A percentile compares a stretch with the other conserved stretches of the same genome.
phyloP scores from a whole-genome alignment of 2,113 vertebrate genomes.

The Myrmecobius fasciatus region DNA sequence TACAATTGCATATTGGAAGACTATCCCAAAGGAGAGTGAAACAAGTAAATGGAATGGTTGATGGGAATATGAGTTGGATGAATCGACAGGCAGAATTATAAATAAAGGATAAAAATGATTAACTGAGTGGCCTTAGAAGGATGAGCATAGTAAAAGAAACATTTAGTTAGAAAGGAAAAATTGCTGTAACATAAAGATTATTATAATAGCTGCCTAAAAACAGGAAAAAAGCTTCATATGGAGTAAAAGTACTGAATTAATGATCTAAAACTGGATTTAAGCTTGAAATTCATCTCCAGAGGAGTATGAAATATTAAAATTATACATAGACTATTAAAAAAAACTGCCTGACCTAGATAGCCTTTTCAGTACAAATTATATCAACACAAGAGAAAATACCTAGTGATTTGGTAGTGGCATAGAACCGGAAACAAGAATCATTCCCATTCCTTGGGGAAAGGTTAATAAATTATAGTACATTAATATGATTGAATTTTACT shows the following conservation, averaged over 20 bases:
- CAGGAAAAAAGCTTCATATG: not conserved
- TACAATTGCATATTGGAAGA: not conserved
- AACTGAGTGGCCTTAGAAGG: not conserved
- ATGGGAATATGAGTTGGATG: not conserved
- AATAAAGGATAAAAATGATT: not conserved
- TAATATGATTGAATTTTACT: not conserved
- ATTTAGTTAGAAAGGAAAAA: constrained; percentile 13
- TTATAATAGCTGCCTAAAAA: constrained; percentile 25
- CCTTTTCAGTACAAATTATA: not conserved
- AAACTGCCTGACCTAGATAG: not conserved
- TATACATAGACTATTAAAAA: constrained; percentile 17
- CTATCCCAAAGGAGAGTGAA: not conserved
- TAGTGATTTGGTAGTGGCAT: not conserved
- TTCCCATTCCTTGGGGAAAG: not conserved
- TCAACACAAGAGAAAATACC: constrained; percentile 16
- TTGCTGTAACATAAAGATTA: constrained; percentile 13
- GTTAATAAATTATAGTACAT: not conserved
- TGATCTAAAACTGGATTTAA: constrained; percentile 5
- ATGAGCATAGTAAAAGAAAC: not conserved
- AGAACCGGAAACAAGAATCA: not conserved
- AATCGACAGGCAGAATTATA: not conserved
- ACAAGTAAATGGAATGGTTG: not conserved
- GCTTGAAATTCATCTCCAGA: constrained; percentile 29
- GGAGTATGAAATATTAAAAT: not conserved
- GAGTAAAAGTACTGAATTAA: constrained; percentile 20